Conservation (phyloP, 2,888 invertebrate species). For the Dastarcus helophoroides region DNA sequence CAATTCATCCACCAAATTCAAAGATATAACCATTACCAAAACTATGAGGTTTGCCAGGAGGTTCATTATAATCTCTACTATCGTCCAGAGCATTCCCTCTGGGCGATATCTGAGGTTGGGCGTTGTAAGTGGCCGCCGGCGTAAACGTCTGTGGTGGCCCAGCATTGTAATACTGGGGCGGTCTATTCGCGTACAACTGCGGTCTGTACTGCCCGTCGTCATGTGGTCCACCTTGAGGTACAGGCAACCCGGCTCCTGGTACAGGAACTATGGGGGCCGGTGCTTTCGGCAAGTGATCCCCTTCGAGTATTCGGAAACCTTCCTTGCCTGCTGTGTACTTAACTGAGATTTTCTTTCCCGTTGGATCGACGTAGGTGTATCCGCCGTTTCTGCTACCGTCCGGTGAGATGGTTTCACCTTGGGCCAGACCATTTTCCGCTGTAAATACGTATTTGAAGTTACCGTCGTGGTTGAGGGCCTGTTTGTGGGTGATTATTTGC, state of each 20-base stretch:
- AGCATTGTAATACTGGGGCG: conserved; percentile 7
- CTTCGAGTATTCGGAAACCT: conserved; percentile 40
- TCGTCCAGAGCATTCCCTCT: conserved; percentile 18
- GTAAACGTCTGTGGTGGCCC: conserved; percentile 8
- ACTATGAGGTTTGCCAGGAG: conserved; percentile 42
- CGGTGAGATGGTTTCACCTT: conserved; percentile 55
- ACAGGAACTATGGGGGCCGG: conserved; percentile 24
- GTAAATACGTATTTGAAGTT: conserved; percentile 57
- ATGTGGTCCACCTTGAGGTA: conserved; percentile 14
- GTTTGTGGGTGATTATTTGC: conserved; percentile 50
- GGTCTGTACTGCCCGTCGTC: conserved; percentile 30
- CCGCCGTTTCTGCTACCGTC: conserved; percentile 53
- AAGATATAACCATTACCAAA: conserved; percentile 54
- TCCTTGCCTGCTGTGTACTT: conserved; percentile 42
- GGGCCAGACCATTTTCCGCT: conserved; percentile 57
- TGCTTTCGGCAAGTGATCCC: conserved; percentile 36
- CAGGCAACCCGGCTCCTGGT: conserved; percentile 17
- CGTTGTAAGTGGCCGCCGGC: conserved; percentile 9
- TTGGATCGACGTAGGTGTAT: conserved; percentile 42
- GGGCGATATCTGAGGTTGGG: conserved; percentile 10
- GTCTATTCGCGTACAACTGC: conserved; percentile 20
- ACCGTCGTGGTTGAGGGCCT: conserved; percentile 52
- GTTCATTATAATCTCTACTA: conserved; percentile 31
- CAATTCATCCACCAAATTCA: conserved; percentile 47
- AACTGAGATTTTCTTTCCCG: conserved; percentile 51